phyloP scores from a whole-genome alignment of 2,797 vertebrate genomes.

The Naso thynnoides region DNA sequence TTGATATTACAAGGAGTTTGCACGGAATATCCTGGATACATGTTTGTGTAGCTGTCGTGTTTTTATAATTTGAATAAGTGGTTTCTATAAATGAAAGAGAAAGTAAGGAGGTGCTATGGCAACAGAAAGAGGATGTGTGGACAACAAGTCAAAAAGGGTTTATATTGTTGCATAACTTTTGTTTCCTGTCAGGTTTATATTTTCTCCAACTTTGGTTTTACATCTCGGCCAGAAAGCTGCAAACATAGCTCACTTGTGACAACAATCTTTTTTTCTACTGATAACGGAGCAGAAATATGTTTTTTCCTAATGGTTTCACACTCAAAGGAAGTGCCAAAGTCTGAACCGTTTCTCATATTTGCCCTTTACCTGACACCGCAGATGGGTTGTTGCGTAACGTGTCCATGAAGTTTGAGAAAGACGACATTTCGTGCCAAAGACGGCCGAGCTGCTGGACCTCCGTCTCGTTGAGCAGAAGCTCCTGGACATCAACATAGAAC shows the following conservation, averaged over 20 bases:
- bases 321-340: neutral
- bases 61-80: too few relatives aligned
- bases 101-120: neutral
- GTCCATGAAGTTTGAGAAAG: slow-evolving; percentile 92
- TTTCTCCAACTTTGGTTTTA: neutral
- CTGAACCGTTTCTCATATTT: neutral
- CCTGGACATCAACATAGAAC: slow-evolving; percentile 90
- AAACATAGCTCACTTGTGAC: neutral
- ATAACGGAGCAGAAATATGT: neutral
- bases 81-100: neutral
- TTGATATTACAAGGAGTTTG: too few relatives aligned
- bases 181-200: neutral
- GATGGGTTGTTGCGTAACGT: slow-evolving; percentile 88
- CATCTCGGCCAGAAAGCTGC: neutral
- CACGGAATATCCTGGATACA: too few relatives aligned
- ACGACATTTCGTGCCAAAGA: slow-evolving; percentile 89
- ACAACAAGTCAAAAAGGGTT: neutral
- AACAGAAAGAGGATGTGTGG: slow-evolving; percentile 13
- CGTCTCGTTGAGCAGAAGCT: slow-evolving; percentile 85
- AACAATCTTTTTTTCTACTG: neutral
- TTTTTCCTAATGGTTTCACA: neutral
- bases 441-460: slow-evolving; percentile 85
- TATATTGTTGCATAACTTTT: neutral
- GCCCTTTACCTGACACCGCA: slow-evolving; percentile 85
- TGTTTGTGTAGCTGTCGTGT: too few relatives aligned